Evolutionary conservation across 1,140 invertebrate species (phyloP).

Genomic region (Gonioctena quinquepunctata): DNA sequence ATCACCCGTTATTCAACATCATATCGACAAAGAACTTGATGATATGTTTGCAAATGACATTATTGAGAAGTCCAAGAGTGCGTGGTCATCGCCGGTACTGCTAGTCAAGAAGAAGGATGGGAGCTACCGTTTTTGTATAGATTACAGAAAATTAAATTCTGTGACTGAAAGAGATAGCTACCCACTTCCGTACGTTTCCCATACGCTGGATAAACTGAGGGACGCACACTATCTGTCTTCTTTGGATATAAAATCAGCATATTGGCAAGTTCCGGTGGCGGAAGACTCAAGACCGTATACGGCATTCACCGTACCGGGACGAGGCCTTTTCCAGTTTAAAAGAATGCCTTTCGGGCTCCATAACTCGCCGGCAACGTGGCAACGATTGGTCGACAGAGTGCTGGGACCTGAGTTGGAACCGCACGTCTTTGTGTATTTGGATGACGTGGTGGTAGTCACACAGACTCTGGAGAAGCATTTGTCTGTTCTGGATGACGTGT

Average conservation of each 20-base stretch:
- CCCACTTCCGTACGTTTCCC: slow-evolving; percentile 25
- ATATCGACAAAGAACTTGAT: slow-evolving; percentile 35
- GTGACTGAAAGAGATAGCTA: slow-evolving; percentile 33
- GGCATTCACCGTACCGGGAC: slow-evolving; percentile 42
- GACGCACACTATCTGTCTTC: slow-evolving; percentile 27
- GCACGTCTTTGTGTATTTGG: not conserved
- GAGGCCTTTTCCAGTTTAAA: slow-evolving; percentile 44
- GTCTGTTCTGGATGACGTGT: not conserved
- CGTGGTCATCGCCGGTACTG: slow-evolving; percentile 38
- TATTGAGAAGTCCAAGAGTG: slow-evolving; percentile 13
- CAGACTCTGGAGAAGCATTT: not conserved
- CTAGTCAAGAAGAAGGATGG: slow-evolving; percentile 45
- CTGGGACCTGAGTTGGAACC: slow-evolving; percentile 1
- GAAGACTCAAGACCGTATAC: slow-evolving; percentile 40
- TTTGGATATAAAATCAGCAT: slow-evolving; percentile 44
- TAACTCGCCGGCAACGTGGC: not conserved
- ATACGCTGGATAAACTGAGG: slow-evolving; percentile 1
- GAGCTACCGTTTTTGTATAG: slow-evolving; percentile 31
- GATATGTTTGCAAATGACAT: slow-evolving; percentile 15
- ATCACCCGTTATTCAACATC: slow-evolving; percentile 36
- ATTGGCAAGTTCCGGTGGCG: slow-evolving; percentile 46
- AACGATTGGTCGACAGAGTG: not conserved
- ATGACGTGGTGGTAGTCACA: not conserved
- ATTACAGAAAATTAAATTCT: slow-evolving; percentile 30
- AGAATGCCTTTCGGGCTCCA: slow-evolving; percentile 38